A percentile compares a stretch with the other conserved stretches of the same genome.
phyloP scores from a whole-genome alignment of 2,113 vertebrate genomes.

The Struthio camelus region DNA sequence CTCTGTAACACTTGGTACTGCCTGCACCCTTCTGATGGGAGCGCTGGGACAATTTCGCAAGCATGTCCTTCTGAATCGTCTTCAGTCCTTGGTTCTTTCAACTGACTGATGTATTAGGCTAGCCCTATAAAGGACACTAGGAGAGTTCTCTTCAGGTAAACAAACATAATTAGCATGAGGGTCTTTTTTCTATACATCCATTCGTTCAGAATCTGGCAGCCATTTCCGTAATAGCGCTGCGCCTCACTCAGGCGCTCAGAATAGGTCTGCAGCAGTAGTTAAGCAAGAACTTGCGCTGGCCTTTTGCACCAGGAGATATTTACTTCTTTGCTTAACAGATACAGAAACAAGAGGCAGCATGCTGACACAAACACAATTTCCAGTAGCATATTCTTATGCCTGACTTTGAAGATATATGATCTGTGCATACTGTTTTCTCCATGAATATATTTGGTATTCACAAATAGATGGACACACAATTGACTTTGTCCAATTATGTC shows the following conservation, averaged over 20 bases:
- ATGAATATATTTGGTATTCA: not conserved
- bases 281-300: not conserved
- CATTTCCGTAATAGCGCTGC: not conserved
- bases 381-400: not conserved
- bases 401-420: not conserved
- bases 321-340: not conserved
- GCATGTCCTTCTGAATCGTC: not conserved
- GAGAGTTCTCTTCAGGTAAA: not conserved
- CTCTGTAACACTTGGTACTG: not conserved
- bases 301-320: not conserved
- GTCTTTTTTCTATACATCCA: not conserved
- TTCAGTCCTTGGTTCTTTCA: not conserved
- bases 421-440: not conserved
- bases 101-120: not conserved
- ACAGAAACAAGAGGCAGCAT: not conserved
- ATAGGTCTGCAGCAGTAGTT: not conserved
- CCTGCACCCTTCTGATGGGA: rapidly evolving
- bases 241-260: not conserved
- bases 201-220: not conserved
- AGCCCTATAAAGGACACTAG: not conserved
- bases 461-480: not conserved
- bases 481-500: not conserved
- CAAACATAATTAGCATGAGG: not conserved
- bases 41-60: not conserved
- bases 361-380: not conserved